phyloP scores from a whole-genome alignment of 1,140 invertebrate species.

The Antheraea mylitta region DNA sequence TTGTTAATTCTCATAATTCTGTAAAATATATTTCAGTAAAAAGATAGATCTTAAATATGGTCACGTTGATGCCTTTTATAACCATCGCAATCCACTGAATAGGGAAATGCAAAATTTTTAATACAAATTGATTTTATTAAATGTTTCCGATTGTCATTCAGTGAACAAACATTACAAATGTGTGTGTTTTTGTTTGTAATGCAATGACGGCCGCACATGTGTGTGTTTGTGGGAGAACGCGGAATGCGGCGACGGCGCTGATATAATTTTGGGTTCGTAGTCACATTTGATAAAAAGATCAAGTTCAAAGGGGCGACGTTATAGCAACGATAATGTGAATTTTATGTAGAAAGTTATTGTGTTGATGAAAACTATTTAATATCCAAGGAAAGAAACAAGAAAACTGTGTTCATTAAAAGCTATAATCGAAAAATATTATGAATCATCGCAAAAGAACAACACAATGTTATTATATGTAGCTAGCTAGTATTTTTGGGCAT shows the following conservation, averaged over 20 bases:
- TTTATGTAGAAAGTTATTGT: not conserved
- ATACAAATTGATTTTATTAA: not conserved
- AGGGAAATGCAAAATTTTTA: not conserved
- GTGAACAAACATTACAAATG: not conserved
- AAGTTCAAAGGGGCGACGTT: constrained; percentile 63
- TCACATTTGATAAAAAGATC: constrained; percentile 67
- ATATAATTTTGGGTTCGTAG: constrained; percentile 57
- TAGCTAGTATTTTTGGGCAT: too few relatives aligned
- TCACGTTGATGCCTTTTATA: constrained; percentile 18
- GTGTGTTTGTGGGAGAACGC: constrained; percentile 36
- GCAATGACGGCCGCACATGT: not conserved
- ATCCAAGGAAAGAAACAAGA: not conserved
- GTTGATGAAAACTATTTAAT: not conserved
- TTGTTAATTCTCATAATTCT: too few relatives aligned
- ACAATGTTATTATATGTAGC: too few relatives aligned
- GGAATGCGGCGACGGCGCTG: constrained; percentile 54
- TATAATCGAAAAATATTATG: not conserved
- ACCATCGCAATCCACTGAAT: not conserved
- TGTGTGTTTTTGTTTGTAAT: not conserved
- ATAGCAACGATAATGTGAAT: constrained; percentile 19
- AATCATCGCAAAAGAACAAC: not conserved
- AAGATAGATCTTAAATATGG: not conserved
- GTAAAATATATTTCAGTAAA: too few relatives aligned
- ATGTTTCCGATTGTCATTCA: not conserved
- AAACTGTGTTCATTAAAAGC: not conserved